Conservation (phyloP, 2,888 invertebrate genomes). For the Troides helena region DNA sequence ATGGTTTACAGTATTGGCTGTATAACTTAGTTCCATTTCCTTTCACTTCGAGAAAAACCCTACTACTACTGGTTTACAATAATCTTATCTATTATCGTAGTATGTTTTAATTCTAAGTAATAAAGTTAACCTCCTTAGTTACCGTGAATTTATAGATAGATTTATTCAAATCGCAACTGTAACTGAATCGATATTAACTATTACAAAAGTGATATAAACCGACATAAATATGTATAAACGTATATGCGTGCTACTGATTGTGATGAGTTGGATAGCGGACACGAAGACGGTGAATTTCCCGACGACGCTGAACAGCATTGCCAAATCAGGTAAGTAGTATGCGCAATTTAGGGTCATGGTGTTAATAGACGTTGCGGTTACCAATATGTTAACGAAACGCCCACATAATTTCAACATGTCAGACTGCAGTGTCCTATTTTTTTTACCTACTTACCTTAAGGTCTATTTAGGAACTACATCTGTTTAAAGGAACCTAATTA, state of each 20-base stretch:
- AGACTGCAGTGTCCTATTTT: not conserved
- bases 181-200: constrained; percentile 9
- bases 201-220: constrained; percentile 30
- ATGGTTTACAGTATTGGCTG: not conserved
- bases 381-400: not conserved
- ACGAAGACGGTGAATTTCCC: constrained; percentile 62
- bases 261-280: constrained; percentile 61
- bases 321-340: constrained; percentile 57
- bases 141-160: not conserved
- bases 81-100: not conserved
- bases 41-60: no score
- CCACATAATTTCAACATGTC: not conserved
- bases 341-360: constrained; percentile 15
- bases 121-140: constrained; percentile 9
- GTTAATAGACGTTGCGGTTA: constrained; percentile 12
- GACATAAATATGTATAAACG: constrained; percentile 54
- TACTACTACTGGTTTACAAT: not conserved
- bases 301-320: constrained; percentile 48
- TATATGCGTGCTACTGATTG: constrained; percentile 50
- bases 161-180: not conserved
- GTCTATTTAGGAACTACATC: no score
- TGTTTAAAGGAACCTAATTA: no score
- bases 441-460: not conserved
- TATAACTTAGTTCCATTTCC: no score
- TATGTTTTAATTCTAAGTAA: not conserved